Conservation (phyloP, 2,797 vertebrate species). For the Setipinna tenuifilis region DNA sequence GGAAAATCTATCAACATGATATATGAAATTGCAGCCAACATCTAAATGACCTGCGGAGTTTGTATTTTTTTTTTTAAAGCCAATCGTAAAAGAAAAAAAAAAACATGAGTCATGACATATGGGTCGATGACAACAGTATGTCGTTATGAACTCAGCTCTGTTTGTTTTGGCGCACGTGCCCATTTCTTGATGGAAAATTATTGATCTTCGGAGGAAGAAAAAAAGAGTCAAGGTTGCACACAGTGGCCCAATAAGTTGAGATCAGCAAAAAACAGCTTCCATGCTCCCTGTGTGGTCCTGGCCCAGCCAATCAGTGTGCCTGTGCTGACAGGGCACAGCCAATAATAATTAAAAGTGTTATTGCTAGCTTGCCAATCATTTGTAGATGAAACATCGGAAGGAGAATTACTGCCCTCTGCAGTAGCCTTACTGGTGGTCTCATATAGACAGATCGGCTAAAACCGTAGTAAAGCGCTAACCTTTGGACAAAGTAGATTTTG, state of each 20-base stretch:
- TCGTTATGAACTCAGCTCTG: not conserved
- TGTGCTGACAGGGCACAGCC: not conserved
- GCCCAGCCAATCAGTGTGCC: not conserved
- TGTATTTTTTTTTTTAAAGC: not conserved
- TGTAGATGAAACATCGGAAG: not conserved
- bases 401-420: conserved; percentile 21
- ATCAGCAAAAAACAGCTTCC: not conserved
- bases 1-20: not conserved
- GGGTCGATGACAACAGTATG: not conserved
- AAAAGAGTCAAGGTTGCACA: conserved; percentile 12
- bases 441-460: not conserved
- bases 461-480: not conserved
- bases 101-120: not conserved
- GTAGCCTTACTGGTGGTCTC: not conserved
- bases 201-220: not conserved
- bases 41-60: not conserved
- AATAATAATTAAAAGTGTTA: not conserved
- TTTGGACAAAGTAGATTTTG: too few species aligned
- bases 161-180: conserved; percentile 9
- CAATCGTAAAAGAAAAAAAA: not conserved
- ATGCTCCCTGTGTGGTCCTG: not conserved
- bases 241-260: not conserved
- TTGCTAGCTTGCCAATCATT: not conserved
- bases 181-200: conserved; percentile 13
- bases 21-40: not conserved